Conservation (phyloP, 2,888 invertebrate genomes). For the Agonopterix arenella region DNA sequence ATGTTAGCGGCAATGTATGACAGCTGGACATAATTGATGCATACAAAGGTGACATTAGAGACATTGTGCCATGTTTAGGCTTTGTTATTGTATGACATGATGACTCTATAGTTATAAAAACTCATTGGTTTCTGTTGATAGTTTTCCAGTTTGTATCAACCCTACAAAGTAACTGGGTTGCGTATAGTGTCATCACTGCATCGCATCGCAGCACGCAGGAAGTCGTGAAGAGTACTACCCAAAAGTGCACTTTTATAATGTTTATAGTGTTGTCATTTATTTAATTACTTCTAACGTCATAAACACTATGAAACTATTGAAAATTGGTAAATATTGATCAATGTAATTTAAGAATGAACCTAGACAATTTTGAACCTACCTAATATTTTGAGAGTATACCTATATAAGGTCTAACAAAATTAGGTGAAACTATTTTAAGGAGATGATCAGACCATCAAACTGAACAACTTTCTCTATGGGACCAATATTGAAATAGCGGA, state of each 20-base stretch:
- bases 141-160: slow-evolving; percentile 23
- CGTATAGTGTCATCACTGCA: slow-evolving; percentile 35
- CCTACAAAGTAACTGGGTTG: slow-evolving; percentile 41
- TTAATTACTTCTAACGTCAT: neutral
- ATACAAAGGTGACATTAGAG: no score
- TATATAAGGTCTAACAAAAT: no score
- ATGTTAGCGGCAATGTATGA: no score
- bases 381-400: neutral
- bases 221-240: slow-evolving; percentile 36
- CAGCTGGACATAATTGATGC: no score
- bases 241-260: slow-evolving; percentile 5
- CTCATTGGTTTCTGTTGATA: no score
- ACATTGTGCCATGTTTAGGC: no score
- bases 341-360: neutral
- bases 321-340: neutral
- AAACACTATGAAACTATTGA: neutral
- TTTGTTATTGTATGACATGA: no score
- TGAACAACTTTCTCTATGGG: neutral
- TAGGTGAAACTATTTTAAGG: no score
- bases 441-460: neutral
- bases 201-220: slow-evolving; percentile 25
- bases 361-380: neutral
- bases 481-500: neutral
- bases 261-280: neutral
- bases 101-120: no score